Evolutionary conservation across 1,140 invertebrate genomes (phyloP).

Genomic region (Zaprionus gabonicus): DNA sequence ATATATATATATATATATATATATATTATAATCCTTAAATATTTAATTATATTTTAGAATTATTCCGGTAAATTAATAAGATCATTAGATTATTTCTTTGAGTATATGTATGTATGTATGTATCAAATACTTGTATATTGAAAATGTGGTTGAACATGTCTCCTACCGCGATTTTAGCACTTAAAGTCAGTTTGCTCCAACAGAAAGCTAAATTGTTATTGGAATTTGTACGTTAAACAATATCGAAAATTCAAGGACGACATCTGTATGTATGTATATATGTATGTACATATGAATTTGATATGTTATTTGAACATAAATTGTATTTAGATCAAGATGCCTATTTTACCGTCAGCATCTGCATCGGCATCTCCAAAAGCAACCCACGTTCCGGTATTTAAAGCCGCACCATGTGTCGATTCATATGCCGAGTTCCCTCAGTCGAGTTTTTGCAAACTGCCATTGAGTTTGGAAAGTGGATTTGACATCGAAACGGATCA

Average conservation of each 20-base stretch:
- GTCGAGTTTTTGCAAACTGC: background rate
- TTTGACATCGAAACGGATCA: slow-evolving; percentile 9
- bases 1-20: too few species aligned
- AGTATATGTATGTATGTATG: too few species aligned
- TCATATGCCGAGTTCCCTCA: background rate
- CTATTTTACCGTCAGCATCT: slow-evolving; percentile 9
- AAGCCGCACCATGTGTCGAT: slow-evolving; percentile 4
- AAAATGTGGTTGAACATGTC: background rate
- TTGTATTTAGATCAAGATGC: slow-evolving; percentile 18
- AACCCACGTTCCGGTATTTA: background rate
- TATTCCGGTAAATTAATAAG: background rate
- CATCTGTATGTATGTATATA: slow-evolving; percentile 11
- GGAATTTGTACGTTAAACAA: background rate
- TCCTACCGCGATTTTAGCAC: background rate
- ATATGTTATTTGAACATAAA: background rate
- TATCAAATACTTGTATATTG: background rate
- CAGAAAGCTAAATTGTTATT: background rate
- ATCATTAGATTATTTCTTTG: background rate
- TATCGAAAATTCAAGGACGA: background rate
- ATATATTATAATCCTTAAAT: too few species aligned
- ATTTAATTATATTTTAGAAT: too few species aligned
- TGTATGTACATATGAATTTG: background rate
- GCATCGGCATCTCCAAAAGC: background rate
- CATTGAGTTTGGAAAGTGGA: background rate
- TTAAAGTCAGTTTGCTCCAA: background rate